Evolutionary conservation across 2,113 vertebrate species (phyloP), one percentile per base, ranked within the genome.

Genomic region (Cyanistes caeruleus): DNA sequence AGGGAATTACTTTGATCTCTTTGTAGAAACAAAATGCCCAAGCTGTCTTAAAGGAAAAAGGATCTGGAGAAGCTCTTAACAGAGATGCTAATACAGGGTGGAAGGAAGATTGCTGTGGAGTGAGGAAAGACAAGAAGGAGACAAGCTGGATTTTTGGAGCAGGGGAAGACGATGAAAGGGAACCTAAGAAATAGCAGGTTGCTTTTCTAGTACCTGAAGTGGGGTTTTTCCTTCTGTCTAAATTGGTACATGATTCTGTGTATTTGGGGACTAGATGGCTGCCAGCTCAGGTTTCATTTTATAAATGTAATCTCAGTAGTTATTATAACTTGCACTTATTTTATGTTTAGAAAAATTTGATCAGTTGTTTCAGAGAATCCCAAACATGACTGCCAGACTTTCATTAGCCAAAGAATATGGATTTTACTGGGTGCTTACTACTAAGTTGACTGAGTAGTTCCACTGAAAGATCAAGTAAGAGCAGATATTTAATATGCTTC

Each of bases 341-440:
- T 83, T 74, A 56, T 44, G 15, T 52, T 59, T 56, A 43, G 72
- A 89, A 65, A 91, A 84, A 55, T 70, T 64, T 74, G 33, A 94
- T 82, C 15, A 13, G 9, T 65, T 96, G n/a, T 95, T 97, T 91
- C 30, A 41, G 84, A 82, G 58, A 63, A 90, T 76, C 68, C 72
- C 86, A 95, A 60, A 84, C 20, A 4, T n/a, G 60, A 84, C 69
- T 13, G 15, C 64, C 72, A 53, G 84, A 87, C 43, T 90, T 94
- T 90, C 73, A 89, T 85, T 95, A 95, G 92, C 62, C 48, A 94
- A 95, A 85, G 49, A 94, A 92, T 79, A 93, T 83, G 84, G 59
- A 90, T 97, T 97, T 98, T 97, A 96, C 75, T 93, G 89, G 91
- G 87, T 96, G 79, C 77, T 97, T 96, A 95, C 79, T 96, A 96